These are phyloP conservation scores for Larimichthys crocea DNA, from an alignment of 2,113 vertebrate genomes.

Conservation along the genomic window DNA sequence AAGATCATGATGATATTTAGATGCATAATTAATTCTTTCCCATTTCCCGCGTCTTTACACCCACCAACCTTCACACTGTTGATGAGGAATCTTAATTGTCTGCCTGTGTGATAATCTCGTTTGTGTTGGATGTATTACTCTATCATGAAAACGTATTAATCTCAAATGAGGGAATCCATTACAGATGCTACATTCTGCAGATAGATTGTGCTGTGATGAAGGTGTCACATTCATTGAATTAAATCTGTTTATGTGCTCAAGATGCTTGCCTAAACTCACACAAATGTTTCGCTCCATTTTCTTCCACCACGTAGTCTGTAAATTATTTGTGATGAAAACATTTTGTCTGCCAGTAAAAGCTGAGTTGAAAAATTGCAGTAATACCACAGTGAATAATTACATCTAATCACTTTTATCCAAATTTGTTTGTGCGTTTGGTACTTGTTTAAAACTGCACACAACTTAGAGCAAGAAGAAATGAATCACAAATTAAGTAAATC, in stretches of 20 bases:
- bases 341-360: conserved; percentile 29
- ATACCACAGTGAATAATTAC: conserved; percentile 22
- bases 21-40: conserved; percentile 12
- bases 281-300: conserved; percentile 5
- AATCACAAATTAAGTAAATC: conserved; percentile 1
- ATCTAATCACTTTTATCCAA: conserved; percentile 19
- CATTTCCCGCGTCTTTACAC: conserved; percentile 16
- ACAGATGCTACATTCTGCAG: conserved; percentile 31
- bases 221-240: conserved; percentile 47
- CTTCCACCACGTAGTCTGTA: background rate
- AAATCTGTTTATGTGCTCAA: conserved; percentile 38
- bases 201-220: conserved; percentile 44
- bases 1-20: conserved; percentile 7
- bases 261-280: conserved; percentile 31
- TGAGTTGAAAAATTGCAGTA: conserved; percentile 19
- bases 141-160: conserved; percentile 33
- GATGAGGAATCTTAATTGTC: conserved; percentile 9
- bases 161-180: conserved; percentile 46
- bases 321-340: conserved; percentile 41
- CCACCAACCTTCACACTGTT: conserved; percentile 1
- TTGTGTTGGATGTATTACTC: conserved; percentile 37
- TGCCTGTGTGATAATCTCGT: conserved; percentile 38
- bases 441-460: background rate
- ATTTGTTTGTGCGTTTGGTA: conserved; percentile 14
- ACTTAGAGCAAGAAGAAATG: conserved; percentile 3